phyloP scores from a whole-genome alignment of 2,113 vertebrate genomes.

The Aix galericulata region DNA sequence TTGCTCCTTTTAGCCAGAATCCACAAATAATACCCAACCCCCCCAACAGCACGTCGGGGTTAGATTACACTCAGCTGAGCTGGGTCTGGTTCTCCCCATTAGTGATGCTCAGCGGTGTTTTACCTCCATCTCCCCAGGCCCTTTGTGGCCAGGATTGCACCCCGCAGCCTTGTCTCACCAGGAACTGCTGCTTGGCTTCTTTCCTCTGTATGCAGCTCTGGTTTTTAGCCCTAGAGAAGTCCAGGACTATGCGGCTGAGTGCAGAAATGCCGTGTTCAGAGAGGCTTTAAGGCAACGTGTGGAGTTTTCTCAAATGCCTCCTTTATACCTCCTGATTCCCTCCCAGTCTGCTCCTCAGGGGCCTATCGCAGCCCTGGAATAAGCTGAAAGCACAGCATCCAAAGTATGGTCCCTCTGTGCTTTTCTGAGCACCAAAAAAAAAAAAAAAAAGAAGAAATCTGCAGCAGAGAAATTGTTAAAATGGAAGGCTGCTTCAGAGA shows the following conservation, averaged over 20 bases:
- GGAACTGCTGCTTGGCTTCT: no score
- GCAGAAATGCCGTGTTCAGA: background rate
- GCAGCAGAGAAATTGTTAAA: background rate
- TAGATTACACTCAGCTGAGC: background rate
- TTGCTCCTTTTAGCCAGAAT: background rate
- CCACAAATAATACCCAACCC: background rate
- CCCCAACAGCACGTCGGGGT: background rate
- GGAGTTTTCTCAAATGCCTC: background rate
- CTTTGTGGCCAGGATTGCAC: background rate
- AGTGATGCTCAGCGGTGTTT: background rate
- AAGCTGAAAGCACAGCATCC: background rate
- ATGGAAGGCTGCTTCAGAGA: background rate
- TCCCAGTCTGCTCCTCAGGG: background rate
- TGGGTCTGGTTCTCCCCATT: background rate
- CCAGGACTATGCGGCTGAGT: background rate
- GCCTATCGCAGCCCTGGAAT: background rate
- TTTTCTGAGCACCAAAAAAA: background rate
- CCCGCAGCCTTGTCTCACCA: background rate
- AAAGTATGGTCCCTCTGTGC: background rate
- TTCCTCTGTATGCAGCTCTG: background rate
- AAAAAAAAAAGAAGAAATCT: fast-evolving
- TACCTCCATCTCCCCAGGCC: background rate
- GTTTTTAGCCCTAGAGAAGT: background rate
- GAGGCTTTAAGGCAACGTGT: background rate
- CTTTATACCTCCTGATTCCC: background rate